phyloP scores from a whole-genome alignment of 2,113 vertebrate genomes.

The Solea solea region DNA sequence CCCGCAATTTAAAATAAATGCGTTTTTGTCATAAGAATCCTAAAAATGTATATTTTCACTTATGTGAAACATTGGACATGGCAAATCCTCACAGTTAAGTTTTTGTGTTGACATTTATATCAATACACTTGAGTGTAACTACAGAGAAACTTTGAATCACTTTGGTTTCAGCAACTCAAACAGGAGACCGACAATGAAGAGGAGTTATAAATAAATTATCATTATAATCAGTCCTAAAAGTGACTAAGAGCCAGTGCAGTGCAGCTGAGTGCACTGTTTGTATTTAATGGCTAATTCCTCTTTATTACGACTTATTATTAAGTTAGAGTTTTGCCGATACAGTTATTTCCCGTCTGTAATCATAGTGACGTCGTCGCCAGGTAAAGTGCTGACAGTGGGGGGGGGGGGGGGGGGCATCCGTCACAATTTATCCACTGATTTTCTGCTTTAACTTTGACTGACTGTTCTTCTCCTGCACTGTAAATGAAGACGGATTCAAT shows the following conservation, averaged over 20 bases:
- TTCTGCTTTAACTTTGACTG: background rate
- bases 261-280: no score
- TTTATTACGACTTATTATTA: background rate
- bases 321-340: background rate
- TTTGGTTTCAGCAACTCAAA: background rate
- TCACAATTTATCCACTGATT: background rate
- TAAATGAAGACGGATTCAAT: background rate
- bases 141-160: background rate
- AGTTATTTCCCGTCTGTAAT: background rate
- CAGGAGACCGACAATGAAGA: background rate
- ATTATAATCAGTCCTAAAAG: constrained; percentile 13
- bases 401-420: background rate
- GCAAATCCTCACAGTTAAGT: background rate
- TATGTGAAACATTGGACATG: background rate
- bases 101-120: background rate
- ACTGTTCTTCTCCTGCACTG: background rate
- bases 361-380: background rate
- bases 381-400: background rate
- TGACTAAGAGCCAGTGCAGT: background rate
- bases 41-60: background rate
- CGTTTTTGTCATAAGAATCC: no score
- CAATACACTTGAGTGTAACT: no score
- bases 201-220: constrained; percentile 14
- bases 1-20: no score
- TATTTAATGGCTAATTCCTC: background rate